Percentiles rank a stretch among this genome's conserved stretches.
Evolutionary conservation across 1,140 invertebrate species (phyloP).

Genomic region (Listronotus oregonensis): DNA sequence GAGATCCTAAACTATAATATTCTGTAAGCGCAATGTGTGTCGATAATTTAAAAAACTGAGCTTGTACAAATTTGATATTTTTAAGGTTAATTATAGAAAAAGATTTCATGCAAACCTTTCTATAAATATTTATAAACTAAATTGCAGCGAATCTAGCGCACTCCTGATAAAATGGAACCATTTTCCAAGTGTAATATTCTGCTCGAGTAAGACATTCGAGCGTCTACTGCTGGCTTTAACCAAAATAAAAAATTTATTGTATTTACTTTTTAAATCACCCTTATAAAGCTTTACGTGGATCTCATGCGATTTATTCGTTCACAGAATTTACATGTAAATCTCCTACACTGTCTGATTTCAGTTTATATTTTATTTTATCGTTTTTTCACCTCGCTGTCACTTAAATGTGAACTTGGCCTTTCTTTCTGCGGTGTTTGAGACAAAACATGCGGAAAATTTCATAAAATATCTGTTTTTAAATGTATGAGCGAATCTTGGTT

Average conservation of each 20-base stretch:
- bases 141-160: too few relatives aligned
- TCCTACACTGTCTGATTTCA: conserved; percentile 29
- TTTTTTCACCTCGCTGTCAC: conserved; percentile 19
- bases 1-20: too few relatives aligned
- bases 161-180: too few relatives aligned
- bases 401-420: conserved; percentile 21
- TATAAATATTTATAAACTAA: too few relatives aligned
- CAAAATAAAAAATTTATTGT: neutral
- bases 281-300: conserved; percentile 7
- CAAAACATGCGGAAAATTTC: conserved; percentile 5
- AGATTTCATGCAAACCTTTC: too few relatives aligned
- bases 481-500: neutral
- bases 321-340: conserved; percentile 25
- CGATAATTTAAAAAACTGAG: too few relatives aligned
- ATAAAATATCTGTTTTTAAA: neutral
- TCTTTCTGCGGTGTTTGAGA: conserved; percentile 13
- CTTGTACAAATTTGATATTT: too few relatives aligned
- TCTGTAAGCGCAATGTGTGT: too few relatives aligned
- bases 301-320: conserved; percentile 16
- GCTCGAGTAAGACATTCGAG: too few relatives aligned
- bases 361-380: conserved; percentile 24
- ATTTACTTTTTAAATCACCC: conserved; percentile 1
- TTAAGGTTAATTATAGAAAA: too few relatives aligned
- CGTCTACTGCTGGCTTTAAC: too few relatives aligned
- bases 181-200: too few relatives aligned